phyloP scores from a whole-genome alignment of 53 echinoderm and acorn worm genomes.

The Holothuria leucospilota region DNA sequence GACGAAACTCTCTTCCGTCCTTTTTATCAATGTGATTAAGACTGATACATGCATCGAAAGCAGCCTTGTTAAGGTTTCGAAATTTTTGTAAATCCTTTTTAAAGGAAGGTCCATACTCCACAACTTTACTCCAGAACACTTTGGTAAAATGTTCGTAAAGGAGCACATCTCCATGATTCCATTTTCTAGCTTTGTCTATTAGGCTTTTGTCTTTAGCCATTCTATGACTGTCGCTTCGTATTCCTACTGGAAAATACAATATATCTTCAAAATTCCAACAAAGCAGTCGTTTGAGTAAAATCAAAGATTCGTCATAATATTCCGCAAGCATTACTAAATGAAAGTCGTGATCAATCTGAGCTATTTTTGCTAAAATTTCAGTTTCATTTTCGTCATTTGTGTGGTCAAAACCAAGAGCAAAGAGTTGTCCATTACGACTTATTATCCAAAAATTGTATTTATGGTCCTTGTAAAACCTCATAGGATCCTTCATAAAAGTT shows the following conservation, averaged over 20 bases:
- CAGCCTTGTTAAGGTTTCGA: constrained; percentile 22
- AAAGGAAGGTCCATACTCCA: constrained; percentile 74
- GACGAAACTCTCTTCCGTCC: constrained; percentile 8
- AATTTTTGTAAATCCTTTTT: constrained; percentile 67
- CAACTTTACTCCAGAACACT: constrained; percentile 76
- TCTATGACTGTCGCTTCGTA: constrained; percentile 32
- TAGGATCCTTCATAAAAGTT: constrained; percentile 59
- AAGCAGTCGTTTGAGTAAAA: constrained; percentile 59
- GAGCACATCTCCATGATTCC: constrained; percentile 69
- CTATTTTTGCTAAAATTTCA: constrained; percentile 48
- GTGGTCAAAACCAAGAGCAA: constrained; percentile 74
- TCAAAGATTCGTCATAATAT: constrained; percentile 69
- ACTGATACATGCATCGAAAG: constrained; percentile 51
- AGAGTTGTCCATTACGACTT: constrained; percentile 71
- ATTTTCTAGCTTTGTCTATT: constrained; percentile 48
- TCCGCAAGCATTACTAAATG: constrained; percentile 68
- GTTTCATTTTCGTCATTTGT: constrained; percentile 41
- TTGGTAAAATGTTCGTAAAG: constrained; percentile 83
- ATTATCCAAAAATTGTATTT: constrained; percentile 60
- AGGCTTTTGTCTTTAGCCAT: constrained; percentile 28
- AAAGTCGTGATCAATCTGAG: constrained; percentile 53
- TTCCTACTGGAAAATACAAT: constrained; percentile 57
- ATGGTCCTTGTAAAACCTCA: constrained; percentile 34
- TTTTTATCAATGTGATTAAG: not conserved
- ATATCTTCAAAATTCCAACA: constrained; percentile 76